phyloP scores from a whole-genome alignment of 2,797 vertebrate species.

The Xenentodon cancila region DNA sequence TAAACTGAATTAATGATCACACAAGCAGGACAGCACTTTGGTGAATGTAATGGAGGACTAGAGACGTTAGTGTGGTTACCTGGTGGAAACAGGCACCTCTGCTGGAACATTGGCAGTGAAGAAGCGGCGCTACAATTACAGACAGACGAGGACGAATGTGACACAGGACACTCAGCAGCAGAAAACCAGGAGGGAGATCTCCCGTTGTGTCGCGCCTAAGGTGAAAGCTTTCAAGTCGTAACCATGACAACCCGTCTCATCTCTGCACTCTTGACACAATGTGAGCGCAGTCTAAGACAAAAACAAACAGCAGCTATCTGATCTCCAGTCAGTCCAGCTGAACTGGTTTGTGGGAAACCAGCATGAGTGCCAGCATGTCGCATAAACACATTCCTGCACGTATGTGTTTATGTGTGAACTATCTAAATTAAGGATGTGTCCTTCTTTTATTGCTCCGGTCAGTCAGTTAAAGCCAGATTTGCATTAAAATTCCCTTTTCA shows the following conservation, averaged over 20 bases:
- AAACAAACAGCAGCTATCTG: constrained; percentile 26
- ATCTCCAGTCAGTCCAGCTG: constrained; percentile 28
- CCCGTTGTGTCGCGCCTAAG: constrained; percentile 11
- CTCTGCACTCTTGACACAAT: constrained; percentile 17
- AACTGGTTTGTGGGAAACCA: constrained; percentile 34
- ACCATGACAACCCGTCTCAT: constrained; percentile 48
- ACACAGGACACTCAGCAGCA: too few species aligned
- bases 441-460: constrained; percentile 56
- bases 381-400: constrained; percentile 17
- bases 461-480: constrained; percentile 43
- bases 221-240: constrained; percentile 48
- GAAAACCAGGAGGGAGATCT: constrained; percentile 14
- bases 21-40: not conserved
- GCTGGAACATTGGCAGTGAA: too few species aligned
- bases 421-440: constrained; percentile 46
- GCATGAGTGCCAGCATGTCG: constrained; percentile 25
- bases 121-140: too few species aligned
- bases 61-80: not conserved
- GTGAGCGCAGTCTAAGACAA: constrained; percentile 3
- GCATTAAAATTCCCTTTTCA: constrained; percentile 75
- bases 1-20: not conserved
- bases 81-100: too few species aligned
- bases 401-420: constrained; percentile 1
- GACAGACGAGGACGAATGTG: too few species aligned
- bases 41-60: not conserved